Base-by-base conservation (phyloP, 2,797 vertebrate species). In the Coregonus ussuriensis region DNA sequence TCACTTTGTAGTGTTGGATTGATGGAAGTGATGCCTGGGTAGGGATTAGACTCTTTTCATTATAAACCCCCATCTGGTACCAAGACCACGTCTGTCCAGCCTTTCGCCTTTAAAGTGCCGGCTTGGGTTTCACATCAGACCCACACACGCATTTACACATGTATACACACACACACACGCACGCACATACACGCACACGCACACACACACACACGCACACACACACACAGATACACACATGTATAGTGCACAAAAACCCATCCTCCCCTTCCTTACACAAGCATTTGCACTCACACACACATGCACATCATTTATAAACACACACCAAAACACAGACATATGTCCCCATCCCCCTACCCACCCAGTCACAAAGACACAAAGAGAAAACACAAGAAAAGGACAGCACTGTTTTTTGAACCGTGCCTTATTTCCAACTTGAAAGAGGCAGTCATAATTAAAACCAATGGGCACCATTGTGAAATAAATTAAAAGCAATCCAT, bases 41-140 rank as follows among this genome's bases (percentile, higher is more conserved):
- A 95, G 95, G 96, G 97, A 98, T 98, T 97, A 98, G 92, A 95
- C 94, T 93, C 96, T 97, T 99, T 98, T 98, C 97, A 98, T 99
- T 97, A 97, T 96, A 96, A 97, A 98, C 95, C 95, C 96, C 97
- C 97, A 98, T 99, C 97, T 99, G 97, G 96, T 96, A 95, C 93
- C 93, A 95, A 94, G 96, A 96, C 96, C 96, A 96, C 95, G 97
- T 97, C 97, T 97, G 97, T 96, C 97, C 97, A 95, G 96, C 93
- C 96, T 94, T 95, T 93, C 94, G 90, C 95, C 96, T 98, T 99
- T 98, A 97, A 97, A 97, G 96, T 96, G 95, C 94, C 94, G 93
- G 94, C 95, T 97, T 96, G 97, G 96, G 97, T 97, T 97, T 95
- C 91, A 95, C 96, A 97, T 97, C 96, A 70, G 74, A 76, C 67